A percentile compares a stretch with the other conserved stretches of the same genome.
Evolutionary conservation across 2,888 invertebrate species (phyloP).

Genomic region (Falcaria lacertinaria): DNA sequence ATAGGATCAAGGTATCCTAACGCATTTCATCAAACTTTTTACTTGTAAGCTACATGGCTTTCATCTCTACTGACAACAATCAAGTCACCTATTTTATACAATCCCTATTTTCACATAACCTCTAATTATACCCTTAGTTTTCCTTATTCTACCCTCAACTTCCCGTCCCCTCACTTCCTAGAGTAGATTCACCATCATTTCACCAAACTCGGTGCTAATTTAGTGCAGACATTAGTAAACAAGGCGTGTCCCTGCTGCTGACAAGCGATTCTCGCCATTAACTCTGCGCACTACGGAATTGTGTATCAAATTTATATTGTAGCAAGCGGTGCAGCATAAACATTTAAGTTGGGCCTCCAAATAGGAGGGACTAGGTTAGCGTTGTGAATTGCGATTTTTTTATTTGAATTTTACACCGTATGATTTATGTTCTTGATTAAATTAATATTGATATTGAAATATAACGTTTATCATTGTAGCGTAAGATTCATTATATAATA

Average conservation of each 20-base stretch:
- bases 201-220: conserved; percentile 33
- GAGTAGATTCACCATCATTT: conserved; percentile 24
- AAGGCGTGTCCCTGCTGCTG: conserved; percentile 21
- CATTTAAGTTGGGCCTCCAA: conserved; percentile 26
- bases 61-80: too few species aligned
- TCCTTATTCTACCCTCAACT: conserved; percentile 27
- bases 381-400: neutral
- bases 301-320: conserved; percentile 23
- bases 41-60: too few species aligned
- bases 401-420: too few species aligned
- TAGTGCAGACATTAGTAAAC: conserved; percentile 38
- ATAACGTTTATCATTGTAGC: too few species aligned
- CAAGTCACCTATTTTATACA: too few species aligned
- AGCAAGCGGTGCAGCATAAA: conserved; percentile 30
- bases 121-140: too few species aligned
- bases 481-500: too few species aligned
- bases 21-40: too few species aligned
- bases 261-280: conserved; percentile 23
- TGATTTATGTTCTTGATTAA: too few species aligned
- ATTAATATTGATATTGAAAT: too few species aligned
- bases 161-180: conserved; percentile 13
- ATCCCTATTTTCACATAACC: too few species aligned
- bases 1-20: too few species aligned
- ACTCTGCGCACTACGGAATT: conserved; percentile 20
- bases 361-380: neutral